phyloP scores from a whole-genome alignment of 1,140 invertebrate species.

The Linepithema humile region DNA sequence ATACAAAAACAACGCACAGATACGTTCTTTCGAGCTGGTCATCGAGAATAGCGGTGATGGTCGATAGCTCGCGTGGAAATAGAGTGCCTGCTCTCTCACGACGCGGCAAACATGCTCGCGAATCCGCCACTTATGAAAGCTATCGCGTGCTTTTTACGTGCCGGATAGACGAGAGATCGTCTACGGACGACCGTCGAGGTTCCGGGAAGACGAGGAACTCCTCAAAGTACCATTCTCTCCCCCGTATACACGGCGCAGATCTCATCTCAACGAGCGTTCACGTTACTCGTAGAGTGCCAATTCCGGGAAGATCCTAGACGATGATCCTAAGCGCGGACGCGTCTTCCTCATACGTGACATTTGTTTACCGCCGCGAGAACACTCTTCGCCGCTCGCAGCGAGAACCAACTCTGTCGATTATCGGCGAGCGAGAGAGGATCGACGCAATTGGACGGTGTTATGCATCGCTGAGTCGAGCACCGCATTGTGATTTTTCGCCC shows the following conservation, averaged over 20 bases:
- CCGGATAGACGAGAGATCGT: constrained; percentile 28
- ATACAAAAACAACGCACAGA: not conserved
- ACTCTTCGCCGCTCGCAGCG: not conserved
- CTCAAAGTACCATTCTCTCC: constrained; percentile 33
- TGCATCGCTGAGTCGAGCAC: constrained; percentile 16
- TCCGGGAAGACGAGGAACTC: constrained; percentile 37
- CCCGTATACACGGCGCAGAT: constrained; percentile 23
- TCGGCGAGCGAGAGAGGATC: constrained; percentile 20
- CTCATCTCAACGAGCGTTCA: constrained; percentile 53
- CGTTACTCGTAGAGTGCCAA: constrained; percentile 47
- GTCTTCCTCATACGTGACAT: constrained; percentile 52
- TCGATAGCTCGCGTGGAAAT: not conserved
- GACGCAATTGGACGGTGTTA: constrained; percentile 25
- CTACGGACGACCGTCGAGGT: constrained; percentile 23
- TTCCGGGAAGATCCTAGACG: constrained; percentile 49
- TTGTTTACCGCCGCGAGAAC: constrained; percentile 30
- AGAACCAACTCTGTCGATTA: constrained; percentile 19
- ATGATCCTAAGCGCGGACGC: constrained; percentile 40
- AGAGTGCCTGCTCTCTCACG: constrained; percentile 17
- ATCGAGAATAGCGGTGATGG: not conserved
- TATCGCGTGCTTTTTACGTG: constrained; percentile 26
- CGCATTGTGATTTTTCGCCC: not conserved
- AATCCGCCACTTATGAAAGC: constrained; percentile 26
- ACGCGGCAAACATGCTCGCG: constrained; percentile 24
- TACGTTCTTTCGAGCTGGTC: not conserved